Percentiles rank a stretch among this genome's conserved stretches.
Evolutionary conservation across 1,140 invertebrate species (phyloP).

Genomic region (Danaus plexippus): DNA sequence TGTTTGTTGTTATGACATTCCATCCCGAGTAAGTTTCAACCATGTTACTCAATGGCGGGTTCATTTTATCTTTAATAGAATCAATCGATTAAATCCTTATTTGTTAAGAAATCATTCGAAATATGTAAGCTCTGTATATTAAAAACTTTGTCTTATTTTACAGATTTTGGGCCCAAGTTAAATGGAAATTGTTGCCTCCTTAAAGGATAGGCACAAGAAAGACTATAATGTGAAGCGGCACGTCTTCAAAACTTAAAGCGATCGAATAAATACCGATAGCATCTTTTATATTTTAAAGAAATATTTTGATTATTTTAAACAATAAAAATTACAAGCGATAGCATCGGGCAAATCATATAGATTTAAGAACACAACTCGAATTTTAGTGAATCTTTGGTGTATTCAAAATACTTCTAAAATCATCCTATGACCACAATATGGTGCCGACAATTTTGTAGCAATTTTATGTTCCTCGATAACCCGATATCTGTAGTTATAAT

Average conservation of each 20-base stretch:
- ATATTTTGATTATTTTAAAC: conserved; percentile 55
- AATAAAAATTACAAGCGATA: conserved; percentile 57
- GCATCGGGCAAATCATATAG: conserved; percentile 22
- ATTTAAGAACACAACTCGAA: conserved; percentile 5
- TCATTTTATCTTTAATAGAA: conserved; percentile 2
- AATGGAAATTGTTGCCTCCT: conserved; percentile 7
- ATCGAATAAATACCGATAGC: conserved; percentile 44
- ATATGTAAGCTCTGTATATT: conserved; percentile 6
- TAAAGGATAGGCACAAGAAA: no score
- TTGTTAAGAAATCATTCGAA: not conserved
- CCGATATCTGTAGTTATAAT: conserved; percentile 54
- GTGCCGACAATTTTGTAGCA: conserved; percentile 43
- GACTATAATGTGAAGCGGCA: conserved; percentile 3
- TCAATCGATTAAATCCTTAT: not conserved
- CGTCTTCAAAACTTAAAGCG: conserved; percentile 30
- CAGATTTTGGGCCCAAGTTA: conserved; percentile 8
- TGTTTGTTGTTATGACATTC: conserved; percentile 47
- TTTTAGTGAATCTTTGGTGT: conserved; percentile 19
- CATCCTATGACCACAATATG: conserved; percentile 26
- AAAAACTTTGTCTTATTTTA: conserved; percentile 12
- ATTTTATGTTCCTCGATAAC: conserved; percentile 58
- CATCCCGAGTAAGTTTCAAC: conserved; percentile 25
- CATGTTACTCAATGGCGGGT: conserved; percentile 3
- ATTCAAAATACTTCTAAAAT: conserved; percentile 13
- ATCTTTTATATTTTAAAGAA: conserved; percentile 52